These are phyloP conservation scores for Timema podura DNA, from an alignment of 2,888 invertebrate genomes.

Conservation along the genomic window DNA sequence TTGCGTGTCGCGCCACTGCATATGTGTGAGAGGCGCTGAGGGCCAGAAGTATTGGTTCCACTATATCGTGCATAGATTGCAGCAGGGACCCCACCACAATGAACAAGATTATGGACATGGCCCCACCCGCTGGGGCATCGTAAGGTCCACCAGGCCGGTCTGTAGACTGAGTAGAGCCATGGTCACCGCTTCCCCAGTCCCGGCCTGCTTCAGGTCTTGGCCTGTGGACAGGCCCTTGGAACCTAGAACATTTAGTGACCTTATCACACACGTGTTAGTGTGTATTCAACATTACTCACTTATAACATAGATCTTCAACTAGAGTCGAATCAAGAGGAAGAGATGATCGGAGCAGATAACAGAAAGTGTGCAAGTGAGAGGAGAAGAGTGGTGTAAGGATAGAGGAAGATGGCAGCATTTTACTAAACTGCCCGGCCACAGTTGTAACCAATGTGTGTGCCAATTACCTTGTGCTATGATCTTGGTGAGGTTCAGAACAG, in stretches of 20 bases:
- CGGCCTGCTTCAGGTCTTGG: conserved; percentile 36
- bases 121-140: conserved; percentile 48
- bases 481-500: conserved; percentile 44
- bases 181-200: conserved; percentile 52
- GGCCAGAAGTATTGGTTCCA: conserved; percentile 49
- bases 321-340: no score
- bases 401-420: no score
- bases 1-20: conserved; percentile 41
- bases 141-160: conserved; percentile 49
- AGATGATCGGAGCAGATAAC: no score
- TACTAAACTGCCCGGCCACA: no score
- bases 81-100: conserved; percentile 53
- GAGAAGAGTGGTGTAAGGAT: no score
- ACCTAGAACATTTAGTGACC: no score
- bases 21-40: conserved; percentile 46
- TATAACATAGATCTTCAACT: no score
- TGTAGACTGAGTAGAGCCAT: conserved; percentile 51
- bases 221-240: no score
- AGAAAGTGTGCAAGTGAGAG: no score
- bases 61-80: conserved; percentile 51
- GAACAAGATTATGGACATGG: conserved; percentile 50
- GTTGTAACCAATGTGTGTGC: not conserved
- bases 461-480: conserved; percentile 42
- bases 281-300: no score
- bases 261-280: no score